A percentile compares a stretch with the other conserved stretches of the same genome.
Conservation (phyloP, 2,888 invertebrate genomes). For the Elaeidobius kamerunicus region DNA sequence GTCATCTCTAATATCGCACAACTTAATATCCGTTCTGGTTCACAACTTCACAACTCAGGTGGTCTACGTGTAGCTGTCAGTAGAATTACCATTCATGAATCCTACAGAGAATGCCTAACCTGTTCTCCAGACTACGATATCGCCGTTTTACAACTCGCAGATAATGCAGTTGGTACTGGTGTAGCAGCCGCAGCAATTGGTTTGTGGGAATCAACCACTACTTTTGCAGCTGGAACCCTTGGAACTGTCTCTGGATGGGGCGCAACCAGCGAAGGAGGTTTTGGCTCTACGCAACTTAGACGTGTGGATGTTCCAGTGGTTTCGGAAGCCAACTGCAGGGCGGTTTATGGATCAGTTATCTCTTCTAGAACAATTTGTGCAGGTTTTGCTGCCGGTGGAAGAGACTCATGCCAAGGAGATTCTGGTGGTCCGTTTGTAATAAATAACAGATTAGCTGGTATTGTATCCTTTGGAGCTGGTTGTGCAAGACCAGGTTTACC, state of each 20-base stretch:
- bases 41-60: conserved; percentile 10
- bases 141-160: conserved; percentile 17
- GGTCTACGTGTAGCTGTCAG: conserved; percentile 15
- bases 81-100: conserved; percentile 9
- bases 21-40: conserved; percentile 25
- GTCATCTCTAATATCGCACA: conserved; percentile 12
- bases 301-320: conserved; percentile 25
- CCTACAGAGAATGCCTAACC: conserved; percentile 10
- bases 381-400: conserved; percentile 56
- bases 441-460: conserved; percentile 32
- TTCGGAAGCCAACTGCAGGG: conserved; percentile 1
- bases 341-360: conserved; percentile 15
- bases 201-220: conserved; percentile 1
- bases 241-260: conserved; percentile 28
- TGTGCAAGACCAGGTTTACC: conserved; percentile 36
- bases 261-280: conserved; percentile 4
- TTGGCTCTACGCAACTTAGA: conserved; percentile 9
- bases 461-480: conserved; percentile 38
- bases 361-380: conserved; percentile 56
- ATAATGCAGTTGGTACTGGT: conserved; percentile 7
- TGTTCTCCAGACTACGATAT: conserved; percentile 25
- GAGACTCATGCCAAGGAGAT: conserved; percentile 43
- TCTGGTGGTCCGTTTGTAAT: conserved; percentile 36
- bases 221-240: conserved; percentile 10
- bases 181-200: conserved; percentile 2